These are phyloP conservation scores for Gallinago stenura DNA, from an alignment of 2,797 vertebrate species.

Conservation along the genomic window DNA sequence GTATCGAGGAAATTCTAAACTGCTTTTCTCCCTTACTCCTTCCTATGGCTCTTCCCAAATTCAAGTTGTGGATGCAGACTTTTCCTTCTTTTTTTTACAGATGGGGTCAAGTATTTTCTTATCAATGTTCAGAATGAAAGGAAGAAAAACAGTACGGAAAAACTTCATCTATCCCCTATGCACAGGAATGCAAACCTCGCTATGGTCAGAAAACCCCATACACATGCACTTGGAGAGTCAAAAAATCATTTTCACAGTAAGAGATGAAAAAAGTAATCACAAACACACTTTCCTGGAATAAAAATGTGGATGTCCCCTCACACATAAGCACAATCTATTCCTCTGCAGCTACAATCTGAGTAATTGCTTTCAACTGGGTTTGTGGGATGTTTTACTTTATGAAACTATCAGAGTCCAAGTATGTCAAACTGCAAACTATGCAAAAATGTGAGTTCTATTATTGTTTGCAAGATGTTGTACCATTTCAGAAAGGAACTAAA, in stretches of 20 bases:
- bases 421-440: not conserved
- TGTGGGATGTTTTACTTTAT: not conserved
- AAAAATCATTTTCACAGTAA: not conserved
- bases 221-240: not conserved
- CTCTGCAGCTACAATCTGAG: not conserved
- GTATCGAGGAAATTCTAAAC: not conserved
- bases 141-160: fast-evolving
- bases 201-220: not conserved
- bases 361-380: conserved; percentile 11
- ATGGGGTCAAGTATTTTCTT: not conserved
- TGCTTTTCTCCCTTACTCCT: not conserved
- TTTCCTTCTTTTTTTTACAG: not conserved
- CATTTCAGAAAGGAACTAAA: not conserved
- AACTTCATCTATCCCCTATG: not conserved
- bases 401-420: not conserved
- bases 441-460: not conserved
- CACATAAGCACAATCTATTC: not conserved
- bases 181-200: not conserved
- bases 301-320: conserved; percentile 2
- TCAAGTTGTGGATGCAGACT: not conserved
- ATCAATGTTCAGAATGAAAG: not conserved
- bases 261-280: not conserved
- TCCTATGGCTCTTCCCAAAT: not conserved
- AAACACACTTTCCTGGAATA: conserved; percentile 14
- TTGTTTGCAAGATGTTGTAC: not conserved